Conservation (phyloP, 2,888 invertebrate species). For the Ophioninae sp. region DNA sequence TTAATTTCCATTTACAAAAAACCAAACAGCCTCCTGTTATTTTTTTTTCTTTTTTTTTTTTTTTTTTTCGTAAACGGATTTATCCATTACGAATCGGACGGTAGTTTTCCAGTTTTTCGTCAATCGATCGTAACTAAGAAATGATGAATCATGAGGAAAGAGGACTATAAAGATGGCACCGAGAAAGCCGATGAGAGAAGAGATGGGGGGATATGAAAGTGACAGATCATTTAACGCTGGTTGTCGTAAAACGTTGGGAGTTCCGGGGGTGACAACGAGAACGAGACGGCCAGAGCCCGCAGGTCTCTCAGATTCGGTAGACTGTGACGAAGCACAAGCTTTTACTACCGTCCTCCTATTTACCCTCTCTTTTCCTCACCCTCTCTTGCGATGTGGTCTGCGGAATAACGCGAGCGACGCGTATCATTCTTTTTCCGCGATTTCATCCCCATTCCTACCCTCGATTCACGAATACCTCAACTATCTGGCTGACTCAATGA, state of each 20-base stretch:
- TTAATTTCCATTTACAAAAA: too few species aligned
- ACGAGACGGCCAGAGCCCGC: slow-evolving; percentile 39
- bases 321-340: slow-evolving; percentile 70
- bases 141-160: slow-evolving; percentile 14
- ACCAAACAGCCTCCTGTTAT: too few species aligned
- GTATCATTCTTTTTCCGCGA: slow-evolving; percentile 34
- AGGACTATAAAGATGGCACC: slow-evolving; percentile 54
- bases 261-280: slow-evolving; percentile 45
- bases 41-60: too few species aligned
- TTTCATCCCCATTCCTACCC: slow-evolving; percentile 3
- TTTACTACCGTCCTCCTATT: slow-evolving; percentile 51
- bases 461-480: slow-evolving; percentile 31
- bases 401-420: slow-evolving; percentile 6
- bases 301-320: slow-evolving; percentile 68
- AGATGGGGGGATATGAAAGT: slow-evolving; percentile 69
- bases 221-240: slow-evolving; percentile 77
- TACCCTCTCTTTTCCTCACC: slow-evolving; percentile 37
- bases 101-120: slow-evolving; percentile 12
- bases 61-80: not conserved
- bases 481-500: slow-evolving; percentile 1
- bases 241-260: slow-evolving; percentile 72
- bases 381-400: slow-evolving; percentile 10
- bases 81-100: not conserved
- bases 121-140: slow-evolving; percentile 1
- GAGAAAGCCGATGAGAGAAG: slow-evolving; percentile 32